Conservation (phyloP, 2,113 vertebrate species). For the Ptychochromis oligacanthus region DNA sequence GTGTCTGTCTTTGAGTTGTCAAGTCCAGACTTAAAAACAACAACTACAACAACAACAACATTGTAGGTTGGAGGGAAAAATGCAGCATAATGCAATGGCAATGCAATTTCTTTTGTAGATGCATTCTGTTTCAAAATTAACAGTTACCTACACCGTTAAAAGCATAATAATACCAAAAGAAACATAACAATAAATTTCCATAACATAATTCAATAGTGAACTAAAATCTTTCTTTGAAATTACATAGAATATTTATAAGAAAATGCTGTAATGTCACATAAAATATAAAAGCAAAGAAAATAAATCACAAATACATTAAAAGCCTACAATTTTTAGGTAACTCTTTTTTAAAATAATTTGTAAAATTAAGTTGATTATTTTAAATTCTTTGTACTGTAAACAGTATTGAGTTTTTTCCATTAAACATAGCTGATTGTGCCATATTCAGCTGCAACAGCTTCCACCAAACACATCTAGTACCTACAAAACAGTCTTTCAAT, state of each 20-base stretch:
- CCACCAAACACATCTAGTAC: not conserved
- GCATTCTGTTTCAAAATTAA: too few relatives aligned
- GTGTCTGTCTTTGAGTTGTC: too few relatives aligned
- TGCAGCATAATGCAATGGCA: too few relatives aligned
- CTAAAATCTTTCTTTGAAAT: not conserved
- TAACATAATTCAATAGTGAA: not conserved
- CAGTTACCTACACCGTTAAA: not conserved
- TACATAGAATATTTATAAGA: not conserved
- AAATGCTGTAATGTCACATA: not conserved
- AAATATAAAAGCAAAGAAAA: not conserved
- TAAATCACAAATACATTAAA: not conserved
- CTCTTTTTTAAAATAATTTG: not conserved
- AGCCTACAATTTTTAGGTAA: not conserved
- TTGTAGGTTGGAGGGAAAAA: too few relatives aligned
- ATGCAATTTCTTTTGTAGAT: too few relatives aligned
- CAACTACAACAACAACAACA: too few relatives aligned
- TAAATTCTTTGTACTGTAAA: too few relatives aligned
- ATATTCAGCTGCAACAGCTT: not conserved
- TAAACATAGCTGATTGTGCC: not conserved
- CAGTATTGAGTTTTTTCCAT: rapidly evolving
- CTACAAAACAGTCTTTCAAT: not conserved
- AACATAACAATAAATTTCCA: too few relatives aligned
- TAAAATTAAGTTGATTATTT: not conserved
- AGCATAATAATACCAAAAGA: not conserved
- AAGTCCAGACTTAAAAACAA: too few relatives aligned